Percentiles rank a stretch among this genome's conserved stretches.
phyloP scores from a whole-genome alignment of 2,113 vertebrate genomes.

The Tragulus kanchil region DNA sequence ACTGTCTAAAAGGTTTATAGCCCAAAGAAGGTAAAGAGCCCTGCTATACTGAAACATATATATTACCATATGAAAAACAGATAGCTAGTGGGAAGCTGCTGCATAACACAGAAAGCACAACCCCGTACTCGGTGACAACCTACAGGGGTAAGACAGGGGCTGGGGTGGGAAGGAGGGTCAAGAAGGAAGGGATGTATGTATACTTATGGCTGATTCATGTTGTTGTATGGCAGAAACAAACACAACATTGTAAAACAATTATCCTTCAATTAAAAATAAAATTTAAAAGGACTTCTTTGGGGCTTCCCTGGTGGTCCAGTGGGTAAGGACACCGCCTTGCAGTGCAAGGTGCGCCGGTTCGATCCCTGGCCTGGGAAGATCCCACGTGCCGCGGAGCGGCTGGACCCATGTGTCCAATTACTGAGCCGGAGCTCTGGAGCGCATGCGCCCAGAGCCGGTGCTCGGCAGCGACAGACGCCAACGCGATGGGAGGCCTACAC shows the following conservation, averaged over 20 bases:
- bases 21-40: constrained; percentile 11
- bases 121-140: background rate
- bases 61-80: background rate
- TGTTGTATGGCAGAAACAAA: background rate
- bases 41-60: background rate
- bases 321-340: background rate
- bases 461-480: no score
- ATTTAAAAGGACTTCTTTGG: background rate
- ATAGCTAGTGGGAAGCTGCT: background rate
- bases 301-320: background rate
- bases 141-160: background rate
- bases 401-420: no score
- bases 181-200: background rate
- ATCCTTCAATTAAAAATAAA: background rate
- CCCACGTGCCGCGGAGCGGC: no score
- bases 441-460: no score
- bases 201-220: background rate
- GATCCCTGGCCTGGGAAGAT: no score
- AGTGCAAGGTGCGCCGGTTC: no score
- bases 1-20: background rate
- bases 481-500: no score
- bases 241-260: background rate
- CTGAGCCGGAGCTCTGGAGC: no score
- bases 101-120: background rate
- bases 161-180: background rate